phyloP scores from a whole-genome alignment of 2,797 vertebrate species.

The Phoxinus dragarum region DNA sequence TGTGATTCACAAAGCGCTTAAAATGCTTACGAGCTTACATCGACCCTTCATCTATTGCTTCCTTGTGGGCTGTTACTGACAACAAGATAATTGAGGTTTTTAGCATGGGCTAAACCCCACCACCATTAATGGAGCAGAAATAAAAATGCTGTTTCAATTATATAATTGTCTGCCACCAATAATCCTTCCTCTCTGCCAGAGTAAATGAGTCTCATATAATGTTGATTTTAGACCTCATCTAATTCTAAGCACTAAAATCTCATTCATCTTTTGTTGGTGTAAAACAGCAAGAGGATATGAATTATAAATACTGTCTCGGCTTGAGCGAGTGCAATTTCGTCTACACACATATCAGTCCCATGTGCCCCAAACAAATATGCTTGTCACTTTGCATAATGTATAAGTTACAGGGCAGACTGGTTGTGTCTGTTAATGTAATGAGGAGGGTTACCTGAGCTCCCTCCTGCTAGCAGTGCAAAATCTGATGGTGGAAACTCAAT shows the following conservation, averaged over 20 bases:
- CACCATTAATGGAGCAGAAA: constrained; percentile 25
- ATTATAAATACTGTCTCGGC: constrained; percentile 60
- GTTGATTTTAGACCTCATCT: constrained; percentile 46
- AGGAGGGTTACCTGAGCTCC: constrained; percentile 49
- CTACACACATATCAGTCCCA: constrained; percentile 58
- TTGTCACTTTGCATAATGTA: constrained; percentile 65
- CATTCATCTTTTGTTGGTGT: constrained; percentile 45
- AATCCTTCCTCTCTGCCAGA: constrained; percentile 28
- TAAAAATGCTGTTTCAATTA: constrained; percentile 44
- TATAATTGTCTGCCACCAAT: constrained; percentile 43
- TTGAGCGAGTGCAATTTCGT: constrained; percentile 55
- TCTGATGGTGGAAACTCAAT: constrained; percentile 34
- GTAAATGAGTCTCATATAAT: constrained; percentile 23
- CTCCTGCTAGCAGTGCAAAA: constrained; percentile 10
- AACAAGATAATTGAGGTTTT: constrained; percentile 43
- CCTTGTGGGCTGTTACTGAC: constrained; percentile 31
- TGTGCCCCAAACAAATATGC: constrained; percentile 56
- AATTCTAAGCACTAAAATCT: constrained; percentile 52
- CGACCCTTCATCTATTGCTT: constrained; percentile 42
- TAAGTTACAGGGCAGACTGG: constrained; percentile 55
- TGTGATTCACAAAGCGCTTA: constrained; percentile 47
- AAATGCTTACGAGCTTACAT: constrained; percentile 52
- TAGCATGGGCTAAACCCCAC: constrained; percentile 15
- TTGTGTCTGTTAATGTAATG: constrained; percentile 52
- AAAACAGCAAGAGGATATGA: constrained; percentile 54